Base-by-base conservation (phyloP, 1,140 invertebrate genomes). In the Holcopasites calliopsidis region DNA sequence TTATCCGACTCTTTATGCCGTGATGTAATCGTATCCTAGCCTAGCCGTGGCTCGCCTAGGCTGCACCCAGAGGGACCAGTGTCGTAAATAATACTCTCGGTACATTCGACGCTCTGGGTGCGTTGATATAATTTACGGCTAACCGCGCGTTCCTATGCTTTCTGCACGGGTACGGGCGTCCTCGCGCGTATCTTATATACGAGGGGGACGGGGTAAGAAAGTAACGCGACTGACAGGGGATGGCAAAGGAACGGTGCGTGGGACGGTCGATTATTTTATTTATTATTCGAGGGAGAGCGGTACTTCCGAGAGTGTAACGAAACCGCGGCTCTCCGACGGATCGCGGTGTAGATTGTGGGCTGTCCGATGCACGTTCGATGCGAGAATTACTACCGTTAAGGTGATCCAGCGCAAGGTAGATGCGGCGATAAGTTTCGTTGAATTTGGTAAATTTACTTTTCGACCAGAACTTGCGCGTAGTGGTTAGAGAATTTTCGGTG, bases 11-110 rank as follows among this genome's bases (percentile, higher is more conserved):
- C 80, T 85, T 85, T 83, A 84, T 80, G 73, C 77, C 84, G 47
- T 86, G 83, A 85, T 86, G 84, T 85, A 85, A 85, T 85, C 84
- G 79, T 78, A 83, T 83, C 80, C 77, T 73, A 62, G 77, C 52
- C 72, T 76, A 76, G 58, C 69, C 60, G 73, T 60, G 77, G 77
- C 70, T 38, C 52, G 79, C 79, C 83, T 78, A 83, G 77, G 60
- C 80, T 80, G 80, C 80, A 72, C 73, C 70, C 72, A 77, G 55
- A 54, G 73, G 64, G 38, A 73, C 70, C 52, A 44, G 74, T 33
- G 76, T 77, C 82, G 76, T 84, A 85, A 85, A 86, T 86, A 86
- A 85, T 86, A 79, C 73, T 76, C 79, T 54, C 58, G 47, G 54
- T 73, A 47, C 47, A 57, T 61, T 72, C 54, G 58, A 79, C 75